Evolutionary conservation across 1,140 invertebrate genomes (phyloP).

Genomic region (Chironomus tepperi): DNA sequence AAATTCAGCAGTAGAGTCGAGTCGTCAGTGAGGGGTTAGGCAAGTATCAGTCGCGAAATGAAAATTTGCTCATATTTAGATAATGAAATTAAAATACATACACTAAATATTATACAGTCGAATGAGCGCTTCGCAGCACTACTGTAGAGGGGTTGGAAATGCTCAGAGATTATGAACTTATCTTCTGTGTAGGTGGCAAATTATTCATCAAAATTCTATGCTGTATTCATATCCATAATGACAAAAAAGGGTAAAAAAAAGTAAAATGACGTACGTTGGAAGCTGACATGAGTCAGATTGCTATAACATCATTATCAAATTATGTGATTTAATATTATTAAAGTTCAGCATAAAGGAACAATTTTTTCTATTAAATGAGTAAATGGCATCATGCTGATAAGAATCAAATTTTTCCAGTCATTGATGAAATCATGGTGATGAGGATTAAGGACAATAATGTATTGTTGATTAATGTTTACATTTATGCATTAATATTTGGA

Average conservation of each 20-base stretch:
- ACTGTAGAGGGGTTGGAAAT: background rate
- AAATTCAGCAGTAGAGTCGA: background rate
- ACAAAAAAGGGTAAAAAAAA: background rate
- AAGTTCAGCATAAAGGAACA: too few relatives aligned
- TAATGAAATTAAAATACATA: slow-evolving; percentile 15
- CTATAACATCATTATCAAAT: background rate
- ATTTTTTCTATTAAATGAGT: too few relatives aligned
- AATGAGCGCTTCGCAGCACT: background rate
- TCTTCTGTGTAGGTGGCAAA: background rate
- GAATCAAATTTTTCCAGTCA: too few relatives aligned
- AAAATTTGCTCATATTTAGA: background rate
- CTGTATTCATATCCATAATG: too few relatives aligned
- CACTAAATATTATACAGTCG: background rate
- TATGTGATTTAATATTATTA: too few relatives aligned
- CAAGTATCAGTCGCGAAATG: background rate
- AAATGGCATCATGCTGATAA: too few relatives aligned
- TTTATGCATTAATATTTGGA: too few relatives aligned
- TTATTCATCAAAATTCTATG: too few relatives aligned
- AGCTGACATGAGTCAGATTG: background rate
- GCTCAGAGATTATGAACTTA: background rate
- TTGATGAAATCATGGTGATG: too few relatives aligned
- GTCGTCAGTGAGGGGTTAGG: background rate
- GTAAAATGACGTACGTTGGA: background rate
- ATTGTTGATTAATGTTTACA: too few relatives aligned
- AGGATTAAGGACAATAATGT: too few relatives aligned